Percentiles rank a stretch among this genome's conserved stretches.
phyloP scores from a whole-genome alignment of 2,113 vertebrate species.

The Aphyosemion australe region DNA sequence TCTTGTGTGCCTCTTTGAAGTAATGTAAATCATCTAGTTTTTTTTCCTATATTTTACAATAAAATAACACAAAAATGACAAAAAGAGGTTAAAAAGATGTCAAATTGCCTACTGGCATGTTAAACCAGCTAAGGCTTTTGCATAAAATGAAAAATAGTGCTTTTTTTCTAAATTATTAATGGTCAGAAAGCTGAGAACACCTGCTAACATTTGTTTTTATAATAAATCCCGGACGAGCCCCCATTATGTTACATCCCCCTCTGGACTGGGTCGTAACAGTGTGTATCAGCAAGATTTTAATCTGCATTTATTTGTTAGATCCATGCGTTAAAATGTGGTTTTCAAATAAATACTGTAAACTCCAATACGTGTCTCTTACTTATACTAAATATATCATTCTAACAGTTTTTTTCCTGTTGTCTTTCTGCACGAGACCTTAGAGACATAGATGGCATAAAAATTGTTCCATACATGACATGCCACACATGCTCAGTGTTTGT shows the following conservation, averaged over 20 bases:
- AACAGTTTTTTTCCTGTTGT: neutral
- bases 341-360: neutral
- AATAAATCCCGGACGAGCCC: no score
- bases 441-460: constrained; percentile 50
- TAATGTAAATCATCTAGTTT: no score
- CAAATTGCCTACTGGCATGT: neutral
- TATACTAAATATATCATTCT: neutral
- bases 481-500: constrained; percentile 49
- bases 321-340: neutral
- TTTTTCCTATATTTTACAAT: no score
- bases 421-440: constrained; percentile 8
- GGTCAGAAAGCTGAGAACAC: no score
- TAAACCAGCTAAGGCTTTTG: neutral
- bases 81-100: neutral
- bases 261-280: no score
- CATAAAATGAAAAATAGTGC: no score
- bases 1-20: no score
- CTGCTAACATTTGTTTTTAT: no score
- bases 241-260: no score
- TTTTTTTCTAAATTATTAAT: no score
- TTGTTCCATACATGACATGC: constrained; percentile 19
- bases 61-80: no score
- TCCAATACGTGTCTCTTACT: neutral
- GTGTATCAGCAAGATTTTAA: no score
- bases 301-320: neutral